Evolutionary conservation across 2,113 vertebrate species (phyloP), one percentile per base, ranked within the genome.

Genomic region (Otolemur garnettii): DNA sequence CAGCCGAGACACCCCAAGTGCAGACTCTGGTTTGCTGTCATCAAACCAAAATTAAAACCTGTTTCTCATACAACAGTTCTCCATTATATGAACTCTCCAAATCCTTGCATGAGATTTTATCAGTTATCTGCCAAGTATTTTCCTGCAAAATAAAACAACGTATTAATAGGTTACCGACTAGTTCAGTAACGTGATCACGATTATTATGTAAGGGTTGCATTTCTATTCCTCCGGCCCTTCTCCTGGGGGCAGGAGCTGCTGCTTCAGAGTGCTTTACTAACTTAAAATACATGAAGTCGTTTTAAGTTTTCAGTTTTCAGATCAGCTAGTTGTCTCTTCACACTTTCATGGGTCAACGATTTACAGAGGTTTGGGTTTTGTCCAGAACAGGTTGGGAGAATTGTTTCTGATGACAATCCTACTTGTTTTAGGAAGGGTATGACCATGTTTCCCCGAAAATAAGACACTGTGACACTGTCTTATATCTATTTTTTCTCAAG

Each of bases 61-160:
- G 92, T 97, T 98, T 97, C 97, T 98, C 92, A 68, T 80, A 97
- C 92, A 96, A 96, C 87, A 98, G 98, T 98, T 97, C 98, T 98
- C 38, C 95, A 96, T 87, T 84, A 80, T 93, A 95, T 87, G 96
- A 92, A 38, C 98, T 97, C 95, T 98, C 97, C 97, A 97, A 1
- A 84, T 98, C 66, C 96, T 98, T 97, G 98, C 93, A 96, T 95
- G 97, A 96, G 90, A 94, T 97, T 98, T 98, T 96, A 87, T 99
- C 98, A 99, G 98, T 99, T 99, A 98, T 99, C 99, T 0, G 99
- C 99, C 99, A 99, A 98, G 98, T 99, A 99, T 99, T 99, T 99
- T 98, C 99, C 99, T 99, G 96, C 55, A 98, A 98, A 98, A 98
- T 0, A 96, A 98, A 97, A 98, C 53, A 75, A 53, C 14, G 86